Conservation (phyloP, 1,140 invertebrate genomes). For the Zaprionus davidi region DNA sequence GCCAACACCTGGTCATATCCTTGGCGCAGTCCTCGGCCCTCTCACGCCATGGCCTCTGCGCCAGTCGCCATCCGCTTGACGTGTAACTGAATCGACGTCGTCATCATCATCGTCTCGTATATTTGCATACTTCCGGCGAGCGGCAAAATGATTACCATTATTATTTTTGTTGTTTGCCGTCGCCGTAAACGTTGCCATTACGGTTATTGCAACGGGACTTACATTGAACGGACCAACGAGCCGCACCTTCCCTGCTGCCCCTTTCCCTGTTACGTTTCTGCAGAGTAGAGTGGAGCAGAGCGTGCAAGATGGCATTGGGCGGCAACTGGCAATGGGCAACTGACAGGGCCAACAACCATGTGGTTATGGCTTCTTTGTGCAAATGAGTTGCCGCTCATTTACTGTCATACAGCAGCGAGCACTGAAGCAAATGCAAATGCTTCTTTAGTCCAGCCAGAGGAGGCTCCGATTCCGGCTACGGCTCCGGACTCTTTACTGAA, state of each 20-base stretch:
- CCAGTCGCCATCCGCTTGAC: conserved; percentile 20
- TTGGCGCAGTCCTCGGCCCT: conserved; percentile 35
- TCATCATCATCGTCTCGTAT: conserved; percentile 54
- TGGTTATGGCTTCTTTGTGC: conserved; percentile 80
- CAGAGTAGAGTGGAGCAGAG: neutral
- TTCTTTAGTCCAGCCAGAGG: conserved; percentile 51
- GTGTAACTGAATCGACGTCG: conserved; percentile 42
- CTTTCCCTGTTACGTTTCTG: neutral
- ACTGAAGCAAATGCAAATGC: conserved; percentile 69
- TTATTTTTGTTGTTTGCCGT: conserved; percentile 79
- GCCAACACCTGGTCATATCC: conserved; percentile 41
- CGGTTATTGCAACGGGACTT: conserved; percentile 73
- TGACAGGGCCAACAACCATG: conserved; percentile 38
- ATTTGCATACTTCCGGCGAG: conserved; percentile 80
- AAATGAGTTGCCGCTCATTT: conserved; percentile 77
- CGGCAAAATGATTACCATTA: conserved; percentile 81
- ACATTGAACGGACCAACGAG: conserved; percentile 31
- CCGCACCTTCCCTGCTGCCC: neutral
- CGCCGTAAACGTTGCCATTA: conserved; percentile 78
- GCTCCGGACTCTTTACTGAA: neutral
- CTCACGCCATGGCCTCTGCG: neutral
- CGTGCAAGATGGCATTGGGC: conserved; percentile 44
- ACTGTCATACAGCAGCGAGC: conserved; percentile 59
- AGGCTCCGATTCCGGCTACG: neutral
- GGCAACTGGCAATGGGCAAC: neutral